Conservation (phyloP, 1,140 invertebrate genomes). For the Gryllus bimaculatus region DNA sequence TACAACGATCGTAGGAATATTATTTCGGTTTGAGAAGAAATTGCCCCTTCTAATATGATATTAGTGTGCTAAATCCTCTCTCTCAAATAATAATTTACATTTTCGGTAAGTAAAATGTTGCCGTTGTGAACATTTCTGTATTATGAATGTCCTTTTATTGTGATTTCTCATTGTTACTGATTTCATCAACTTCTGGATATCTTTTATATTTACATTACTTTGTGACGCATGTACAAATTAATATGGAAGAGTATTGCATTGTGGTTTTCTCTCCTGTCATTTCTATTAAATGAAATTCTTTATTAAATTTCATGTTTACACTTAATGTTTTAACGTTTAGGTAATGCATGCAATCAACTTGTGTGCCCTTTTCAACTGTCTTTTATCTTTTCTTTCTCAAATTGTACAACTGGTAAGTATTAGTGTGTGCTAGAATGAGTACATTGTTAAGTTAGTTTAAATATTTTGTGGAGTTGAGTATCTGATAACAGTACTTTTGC, state of each 20-base stretch:
- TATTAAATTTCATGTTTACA: background rate
- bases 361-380: background rate
- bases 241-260: conserved; percentile 5
- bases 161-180: conserved; percentile 1
- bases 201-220: conserved; percentile 6
- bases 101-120: background rate
- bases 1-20: background rate
- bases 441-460: background rate
- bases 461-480: background rate
- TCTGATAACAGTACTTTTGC: background rate
- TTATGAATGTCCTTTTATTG: conserved; percentile 1
- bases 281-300: conserved; percentile 6
- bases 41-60: background rate
- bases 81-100: background rate
- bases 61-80: conserved; percentile 4
- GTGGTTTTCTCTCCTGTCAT: conserved; percentile 3
- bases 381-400: conserved; percentile 2
- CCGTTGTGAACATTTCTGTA: conserved; percentile 1
- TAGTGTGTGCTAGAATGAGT: background rate
- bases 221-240: conserved; percentile 4
- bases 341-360: conserved; percentile 4
- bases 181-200: conserved; percentile 1
- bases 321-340: conserved; percentile 5
- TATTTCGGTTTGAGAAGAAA: background rate
- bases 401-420: conserved; percentile 6